Evolutionary conservation across 2,888 invertebrate species (phyloP).

Genomic region (Drosophila atroscutellata): DNA sequence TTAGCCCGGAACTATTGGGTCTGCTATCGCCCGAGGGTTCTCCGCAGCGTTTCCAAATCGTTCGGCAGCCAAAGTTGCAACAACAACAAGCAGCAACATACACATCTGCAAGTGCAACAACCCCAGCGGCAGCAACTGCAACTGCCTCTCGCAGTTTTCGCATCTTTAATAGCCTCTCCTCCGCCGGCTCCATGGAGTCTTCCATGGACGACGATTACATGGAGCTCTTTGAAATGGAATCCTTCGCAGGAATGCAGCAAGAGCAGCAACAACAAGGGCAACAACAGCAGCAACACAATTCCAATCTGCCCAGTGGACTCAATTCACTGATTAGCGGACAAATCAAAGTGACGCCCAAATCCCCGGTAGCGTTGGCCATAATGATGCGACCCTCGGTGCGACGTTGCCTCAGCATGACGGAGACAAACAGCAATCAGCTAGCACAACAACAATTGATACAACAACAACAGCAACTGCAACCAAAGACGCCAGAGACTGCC

Average conservation of each 20-base stretch:
- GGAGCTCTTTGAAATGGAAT: slow-evolving; percentile 88
- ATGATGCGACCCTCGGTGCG: slow-evolving; percentile 85
- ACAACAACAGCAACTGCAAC: slow-evolving; percentile 59
- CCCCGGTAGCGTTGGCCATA: slow-evolving; percentile 82
- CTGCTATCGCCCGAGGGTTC: slow-evolving; percentile 84
- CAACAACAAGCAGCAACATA: slow-evolving; percentile 42
- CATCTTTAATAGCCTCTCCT: slow-evolving; percentile 86
- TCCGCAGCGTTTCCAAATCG: slow-evolving; percentile 83
- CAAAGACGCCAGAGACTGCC: slow-evolving; percentile 84
- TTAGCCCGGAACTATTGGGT: slow-evolving; percentile 78
- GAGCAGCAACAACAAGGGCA: slow-evolving; percentile 3
- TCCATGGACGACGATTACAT: slow-evolving; percentile 88
- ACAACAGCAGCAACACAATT: slow-evolving; percentile 33
- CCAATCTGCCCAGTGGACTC: slow-evolving; percentile 86
- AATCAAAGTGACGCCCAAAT: slow-evolving; percentile 84
- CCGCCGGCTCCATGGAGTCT: slow-evolving; percentile 86
- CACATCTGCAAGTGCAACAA: slow-evolving; percentile 8
- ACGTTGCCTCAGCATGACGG: slow-evolving; percentile 86
- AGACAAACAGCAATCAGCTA: slow-evolving; percentile 74
- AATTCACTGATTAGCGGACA: slow-evolving; percentile 87
- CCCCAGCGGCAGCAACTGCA: slow-evolving; percentile 20
- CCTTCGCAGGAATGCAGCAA: slow-evolving; percentile 75
- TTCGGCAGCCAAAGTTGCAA: slow-evolving; percentile 64
- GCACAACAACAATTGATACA: slow-evolving; percentile 58
- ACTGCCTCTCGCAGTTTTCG: slow-evolving; percentile 76